Percentiles rank a stretch among this genome's conserved stretches.
phyloP scores from a whole-genome alignment of 92 coral and sea anemone genomes.

The Isaurus tuberculatus region DNA sequence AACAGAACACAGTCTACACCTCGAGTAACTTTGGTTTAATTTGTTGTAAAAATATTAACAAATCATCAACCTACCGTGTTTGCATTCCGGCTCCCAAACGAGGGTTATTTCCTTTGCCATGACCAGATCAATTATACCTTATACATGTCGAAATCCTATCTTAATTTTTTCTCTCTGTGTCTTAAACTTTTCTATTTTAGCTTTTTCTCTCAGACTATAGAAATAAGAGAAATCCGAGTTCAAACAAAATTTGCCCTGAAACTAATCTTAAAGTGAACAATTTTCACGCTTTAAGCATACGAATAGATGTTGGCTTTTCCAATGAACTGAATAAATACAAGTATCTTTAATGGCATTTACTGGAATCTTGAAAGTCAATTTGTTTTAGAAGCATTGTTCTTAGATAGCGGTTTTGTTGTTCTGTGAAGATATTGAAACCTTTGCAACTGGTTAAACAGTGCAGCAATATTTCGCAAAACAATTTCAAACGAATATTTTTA shows the following conservation, averaged over 20 bases:
- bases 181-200: background rate
- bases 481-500: background rate
- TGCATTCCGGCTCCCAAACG: conserved; percentile 14
- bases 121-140: background rate
- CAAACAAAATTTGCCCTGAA: background rate
- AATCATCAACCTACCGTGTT: conserved; percentile 6
- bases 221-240: background rate
- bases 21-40: background rate
- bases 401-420: background rate
- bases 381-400: conserved; percentile 16
- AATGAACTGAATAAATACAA: background rate
- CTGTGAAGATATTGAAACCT: background rate
- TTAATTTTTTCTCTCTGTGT: background rate
- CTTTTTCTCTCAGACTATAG: background rate
- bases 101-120: conserved; percentile 32
- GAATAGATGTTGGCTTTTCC: conserved; percentile 13
- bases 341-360: background rate
- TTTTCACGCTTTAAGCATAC: conserved; percentile 3
- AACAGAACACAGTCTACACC: background rate
- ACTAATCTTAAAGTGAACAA: background rate
- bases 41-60: background rate
- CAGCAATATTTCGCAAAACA: background rate
- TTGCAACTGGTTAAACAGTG: background rate
- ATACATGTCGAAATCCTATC: background rate
- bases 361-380: background rate